phyloP scores from a whole-genome alignment of 1,140 invertebrate species.

The Reticulitermes speratus region DNA sequence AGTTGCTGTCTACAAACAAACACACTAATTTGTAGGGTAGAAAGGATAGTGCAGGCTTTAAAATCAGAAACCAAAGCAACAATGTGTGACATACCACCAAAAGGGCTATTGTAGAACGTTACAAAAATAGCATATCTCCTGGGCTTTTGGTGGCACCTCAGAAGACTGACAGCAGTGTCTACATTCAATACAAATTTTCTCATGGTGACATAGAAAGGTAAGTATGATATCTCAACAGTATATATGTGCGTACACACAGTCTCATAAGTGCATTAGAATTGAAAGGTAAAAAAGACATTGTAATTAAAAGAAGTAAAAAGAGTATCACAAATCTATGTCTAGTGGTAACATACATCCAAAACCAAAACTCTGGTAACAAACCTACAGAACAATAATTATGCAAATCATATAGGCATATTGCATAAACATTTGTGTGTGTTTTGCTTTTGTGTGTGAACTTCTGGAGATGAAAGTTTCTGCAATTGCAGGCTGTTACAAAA shows the following conservation, averaged over 20 bases:
- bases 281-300: conserved; percentile 17
- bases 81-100: conserved; percentile 33
- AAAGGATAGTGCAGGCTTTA: not conserved
- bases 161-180: not conserved
- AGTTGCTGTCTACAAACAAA: conserved; percentile 31
- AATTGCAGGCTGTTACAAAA: not conserved
- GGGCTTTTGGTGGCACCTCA: conserved; percentile 33
- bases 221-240: not conserved
- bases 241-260: not conserved
- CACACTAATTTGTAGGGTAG: conserved; percentile 28
- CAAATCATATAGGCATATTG: not conserved
- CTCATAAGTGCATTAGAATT: not conserved
- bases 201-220: not conserved
- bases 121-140: conserved; percentile 38
- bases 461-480: not conserved
- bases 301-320: conserved; percentile 19
- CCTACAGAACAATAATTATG: not conserved
- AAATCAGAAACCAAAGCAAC: not conserved
- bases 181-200: not conserved
- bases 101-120: conserved; percentile 38
- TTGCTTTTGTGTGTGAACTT: not conserved
- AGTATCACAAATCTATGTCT: conserved; percentile 15
- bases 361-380: conserved; percentile 2
- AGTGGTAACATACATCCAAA: conserved; percentile 19
- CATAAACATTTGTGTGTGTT: not conserved